Evolutionary conservation across 2,888 invertebrate species (phyloP), one percentile per base, ranked within the genome.

Genomic region (Ptilodon capucinus): DNA sequence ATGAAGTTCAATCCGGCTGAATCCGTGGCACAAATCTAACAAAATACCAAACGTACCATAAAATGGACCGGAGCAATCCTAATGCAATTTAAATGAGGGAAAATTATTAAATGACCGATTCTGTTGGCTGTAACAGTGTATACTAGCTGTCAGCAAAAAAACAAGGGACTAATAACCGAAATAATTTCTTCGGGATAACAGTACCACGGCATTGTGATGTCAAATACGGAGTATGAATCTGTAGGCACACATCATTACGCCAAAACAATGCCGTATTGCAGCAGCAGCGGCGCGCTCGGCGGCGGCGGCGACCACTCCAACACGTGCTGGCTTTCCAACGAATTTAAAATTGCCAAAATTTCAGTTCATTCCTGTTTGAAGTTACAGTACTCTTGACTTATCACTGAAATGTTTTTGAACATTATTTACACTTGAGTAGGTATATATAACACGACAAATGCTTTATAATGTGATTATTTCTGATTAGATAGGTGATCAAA

Each of bases 321-420:
- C 71, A 73, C 68, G 74, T 62, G 57, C 65, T 52, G 64, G 56
- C 66, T 73, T 68, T 69, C 68, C 66, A 63, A 64, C 61, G 62
- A 71, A 75, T 74, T 76, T 68, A 71, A 73, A 71, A 66, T 62
- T 64, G 46, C 64, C 72, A 63, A 71, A 79, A 81, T 75, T 77
- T 76, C 69, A 71, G 74, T 79, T 71, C 70, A 74, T 76, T 77
- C 69, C 67, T 63, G 51, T 69, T 63, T 54, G 51, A 54, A 47
- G 44, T 41, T 49, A 48, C 57, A 58, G 53, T 51, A n/a, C 44
- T 39, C 35, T 2, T 35, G 9, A 35, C 11, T 35, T 35, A 14
- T 35, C 14, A 51, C 39, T 46, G 21, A 17, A 35, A 32, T 44
- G 40, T 32, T 46, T 14, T 30, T 2, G 28, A 4, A 28, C 11